Conservation (phyloP, 2,888 invertebrate genomes). For the Esperia sulphurella region DNA sequence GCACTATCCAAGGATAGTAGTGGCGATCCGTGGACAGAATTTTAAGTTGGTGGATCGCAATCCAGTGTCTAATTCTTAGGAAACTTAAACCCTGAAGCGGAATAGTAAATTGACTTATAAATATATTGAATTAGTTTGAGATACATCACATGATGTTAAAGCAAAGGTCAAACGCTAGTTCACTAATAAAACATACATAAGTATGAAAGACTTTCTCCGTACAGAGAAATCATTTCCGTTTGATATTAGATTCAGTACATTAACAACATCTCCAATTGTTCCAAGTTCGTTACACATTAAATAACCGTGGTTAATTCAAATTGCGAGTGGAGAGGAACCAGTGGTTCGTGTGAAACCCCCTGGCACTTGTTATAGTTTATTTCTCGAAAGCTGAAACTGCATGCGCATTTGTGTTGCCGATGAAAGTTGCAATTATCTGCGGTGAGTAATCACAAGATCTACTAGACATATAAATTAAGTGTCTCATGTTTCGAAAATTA, state of each 20-base stretch:
- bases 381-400: slow-evolving; percentile 12
- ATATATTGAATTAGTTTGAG: no score
- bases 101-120: no score
- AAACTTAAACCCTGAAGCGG: no score
- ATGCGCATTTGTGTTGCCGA: slow-evolving; percentile 8
- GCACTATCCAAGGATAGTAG: no score
- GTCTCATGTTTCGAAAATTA: neutral
- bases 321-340: slow-evolving; percentile 14
- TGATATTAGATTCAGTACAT: slow-evolving; percentile 3
- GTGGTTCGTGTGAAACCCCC: slow-evolving; percentile 8
- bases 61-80: no score
- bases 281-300: slow-evolving; percentile 4
- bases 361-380: slow-evolving; percentile 19
- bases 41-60: no score
- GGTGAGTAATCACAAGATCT: slow-evolving; percentile 13
- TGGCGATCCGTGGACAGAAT: no score
- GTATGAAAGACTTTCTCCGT: neutral
- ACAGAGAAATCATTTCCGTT: neutral
- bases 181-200: no score
- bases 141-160: no score
- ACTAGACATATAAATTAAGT: slow-evolving; percentile 7
- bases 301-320: slow-evolving; percentile 6
- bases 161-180: neutral
- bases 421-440: slow-evolving; percentile 18
- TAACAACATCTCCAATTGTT: neutral